These are phyloP conservation scores for Huso huso DNA, from an alignment of 2,797 vertebrate genomes.

Conservation along the genomic window DNA sequence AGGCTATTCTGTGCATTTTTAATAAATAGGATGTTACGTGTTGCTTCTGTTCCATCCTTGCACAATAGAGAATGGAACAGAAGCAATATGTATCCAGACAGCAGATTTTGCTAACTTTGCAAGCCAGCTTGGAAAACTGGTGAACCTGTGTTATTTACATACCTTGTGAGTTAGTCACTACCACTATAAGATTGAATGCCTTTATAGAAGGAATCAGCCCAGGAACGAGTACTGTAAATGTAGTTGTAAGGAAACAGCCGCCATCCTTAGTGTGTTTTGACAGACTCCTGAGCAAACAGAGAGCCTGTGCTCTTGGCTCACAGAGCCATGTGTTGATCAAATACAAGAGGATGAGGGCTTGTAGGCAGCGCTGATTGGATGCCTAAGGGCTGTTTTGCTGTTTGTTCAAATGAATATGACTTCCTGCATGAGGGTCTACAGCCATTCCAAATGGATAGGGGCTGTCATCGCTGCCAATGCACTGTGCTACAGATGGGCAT, in stretches of 20 bases:
- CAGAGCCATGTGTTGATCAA: slow-evolving; percentile 25
- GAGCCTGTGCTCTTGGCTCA: slow-evolving; percentile 17
- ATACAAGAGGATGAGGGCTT: slow-evolving; percentile 22
- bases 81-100: background rate
- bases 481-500: slow-evolving; percentile 24
- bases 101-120: background rate
- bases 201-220: slow-evolving; percentile 5
- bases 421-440: slow-evolving; percentile 29
- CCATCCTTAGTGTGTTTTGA: slow-evolving; percentile 17
- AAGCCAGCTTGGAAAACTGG: background rate
- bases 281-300: slow-evolving; percentile 22
- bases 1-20: no score
- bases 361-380: slow-evolving; percentile 18
- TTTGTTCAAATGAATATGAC: slow-evolving; percentile 19
- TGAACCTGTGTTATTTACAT: background rate
- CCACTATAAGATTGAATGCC: slow-evolving; percentile 13
- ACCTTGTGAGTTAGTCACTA: slow-evolving; percentile 5
- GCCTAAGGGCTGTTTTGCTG: slow-evolving; percentile 14
- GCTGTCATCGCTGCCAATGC: slow-evolving; percentile 21
- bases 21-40: no score
- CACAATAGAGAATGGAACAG: background rate
- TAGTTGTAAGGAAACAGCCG: slow-evolving; percentile 10
- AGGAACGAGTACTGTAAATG: slow-evolving; percentile 17
- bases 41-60: no score
- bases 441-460: slow-evolving; percentile 17